Conservation (phyloP, 2,113 vertebrate species). For the Amazona vittata region DNA sequence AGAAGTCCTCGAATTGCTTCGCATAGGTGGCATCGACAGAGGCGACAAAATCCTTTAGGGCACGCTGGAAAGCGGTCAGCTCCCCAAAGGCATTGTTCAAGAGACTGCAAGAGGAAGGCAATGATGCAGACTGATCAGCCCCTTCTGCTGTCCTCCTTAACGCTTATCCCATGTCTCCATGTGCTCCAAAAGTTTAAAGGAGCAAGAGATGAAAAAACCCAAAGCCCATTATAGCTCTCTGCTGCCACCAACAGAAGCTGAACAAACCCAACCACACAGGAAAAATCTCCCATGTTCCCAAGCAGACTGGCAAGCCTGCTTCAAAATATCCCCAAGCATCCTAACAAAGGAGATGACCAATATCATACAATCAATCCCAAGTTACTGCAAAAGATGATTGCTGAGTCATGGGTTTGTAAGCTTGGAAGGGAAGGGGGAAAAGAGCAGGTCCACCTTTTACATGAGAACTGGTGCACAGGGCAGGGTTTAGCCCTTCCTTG, state of each 20-base stretch:
- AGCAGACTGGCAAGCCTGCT: background rate
- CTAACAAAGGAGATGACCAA: background rate
- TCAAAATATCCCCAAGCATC: background rate
- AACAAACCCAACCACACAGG: background rate
- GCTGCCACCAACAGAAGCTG: background rate
- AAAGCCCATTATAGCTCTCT: background rate
- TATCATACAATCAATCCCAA: accelerated
- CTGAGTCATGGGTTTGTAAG: background rate
- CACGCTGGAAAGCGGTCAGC: constrained; percentile 90
- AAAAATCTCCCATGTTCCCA: accelerated
- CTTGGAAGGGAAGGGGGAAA: background rate
- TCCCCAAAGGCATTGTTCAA: constrained; percentile 91
- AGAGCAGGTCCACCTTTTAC: background rate
- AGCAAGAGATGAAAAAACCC: background rate
- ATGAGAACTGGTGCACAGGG: background rate
- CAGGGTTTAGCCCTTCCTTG: background rate
- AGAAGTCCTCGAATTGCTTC: constrained; percentile 97
- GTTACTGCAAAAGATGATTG: background rate
- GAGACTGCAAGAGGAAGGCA: constrained; percentile 74
- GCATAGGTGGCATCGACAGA: constrained; percentile 92
- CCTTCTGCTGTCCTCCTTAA: background rate
- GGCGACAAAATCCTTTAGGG: constrained; percentile 91
- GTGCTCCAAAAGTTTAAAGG: background rate
- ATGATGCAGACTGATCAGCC: accelerated
- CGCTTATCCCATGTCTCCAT: accelerated